Evolutionary conservation across 2,113 vertebrate species (phyloP).

Genomic region (Ahaetulla prasina): DNA sequence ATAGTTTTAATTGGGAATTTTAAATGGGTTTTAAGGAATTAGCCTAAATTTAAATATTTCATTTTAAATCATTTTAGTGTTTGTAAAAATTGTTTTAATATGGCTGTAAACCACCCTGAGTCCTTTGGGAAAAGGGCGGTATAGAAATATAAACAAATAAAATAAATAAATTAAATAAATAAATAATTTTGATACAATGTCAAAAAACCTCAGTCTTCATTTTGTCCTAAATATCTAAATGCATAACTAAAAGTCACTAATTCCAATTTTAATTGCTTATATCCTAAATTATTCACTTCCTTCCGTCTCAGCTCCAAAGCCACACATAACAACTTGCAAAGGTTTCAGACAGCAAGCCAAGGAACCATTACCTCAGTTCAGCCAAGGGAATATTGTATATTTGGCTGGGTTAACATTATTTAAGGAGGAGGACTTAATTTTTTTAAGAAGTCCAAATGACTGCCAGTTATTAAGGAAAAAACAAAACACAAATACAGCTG

Average conservation of each 20-base stretch:
- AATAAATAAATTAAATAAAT: too few relatives aligned
- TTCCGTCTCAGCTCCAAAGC: neutral
- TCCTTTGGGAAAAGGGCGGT: too few relatives aligned
- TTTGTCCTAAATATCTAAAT: neutral
- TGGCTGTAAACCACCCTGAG: too few relatives aligned
- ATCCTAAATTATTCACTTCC: neutral
- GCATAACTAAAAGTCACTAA: neutral
- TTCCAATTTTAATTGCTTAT: neutral
- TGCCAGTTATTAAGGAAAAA: neutral
- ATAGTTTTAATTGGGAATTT: too few relatives aligned
- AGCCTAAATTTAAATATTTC: too few relatives aligned
- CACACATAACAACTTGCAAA: neutral
- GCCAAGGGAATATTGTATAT: neutral
- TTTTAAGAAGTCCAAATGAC: neutral
- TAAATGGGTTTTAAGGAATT: too few relatives aligned
- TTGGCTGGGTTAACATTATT: neutral
- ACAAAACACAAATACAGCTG: conserved; percentile 10
- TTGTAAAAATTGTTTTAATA: too few relatives aligned
- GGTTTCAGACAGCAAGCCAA: neutral
- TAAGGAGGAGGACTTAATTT: conserved; percentile 1
- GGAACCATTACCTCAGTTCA: conserved; percentile 4
- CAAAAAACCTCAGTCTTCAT: neutral
- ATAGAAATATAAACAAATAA: too few relatives aligned
- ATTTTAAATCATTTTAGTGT: too few relatives aligned
- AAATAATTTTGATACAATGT: neutral